Evolutionary conservation across 2,113 vertebrate genomes (phyloP).

Genomic region (Lontra canadensis): DNA sequence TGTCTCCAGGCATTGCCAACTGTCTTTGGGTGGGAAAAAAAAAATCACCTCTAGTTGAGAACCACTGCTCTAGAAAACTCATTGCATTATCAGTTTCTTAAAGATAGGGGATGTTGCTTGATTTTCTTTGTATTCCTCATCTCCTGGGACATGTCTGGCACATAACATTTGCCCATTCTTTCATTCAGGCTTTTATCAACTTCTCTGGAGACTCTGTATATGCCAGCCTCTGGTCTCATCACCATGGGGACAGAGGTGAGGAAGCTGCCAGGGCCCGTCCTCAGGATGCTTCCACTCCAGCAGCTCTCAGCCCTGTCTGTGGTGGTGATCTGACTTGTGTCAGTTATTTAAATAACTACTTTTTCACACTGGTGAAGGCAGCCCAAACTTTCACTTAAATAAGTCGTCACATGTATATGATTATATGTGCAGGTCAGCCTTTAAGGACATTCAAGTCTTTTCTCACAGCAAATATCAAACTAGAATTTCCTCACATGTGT

Average conservation of each 20-base stretch:
- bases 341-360: not conserved
- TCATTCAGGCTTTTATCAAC: not conserved
- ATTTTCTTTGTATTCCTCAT: not conserved
- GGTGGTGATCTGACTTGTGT: not conserved
- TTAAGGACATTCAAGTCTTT: not conserved
- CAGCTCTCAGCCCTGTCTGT: not conserved
- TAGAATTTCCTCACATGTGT: not conserved
- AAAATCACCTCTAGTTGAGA: not conserved
- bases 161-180: not conserved
- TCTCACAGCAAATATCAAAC: not conserved
- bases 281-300: rapidly evolving
- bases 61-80: not conserved
- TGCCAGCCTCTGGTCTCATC: not conserved
- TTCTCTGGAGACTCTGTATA: not conserved
- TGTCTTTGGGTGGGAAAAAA: not conserved
- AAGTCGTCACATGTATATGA: not conserved
- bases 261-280: not conserved
- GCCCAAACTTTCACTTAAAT: not conserved
- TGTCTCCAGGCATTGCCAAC: not conserved
- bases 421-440: not conserved
- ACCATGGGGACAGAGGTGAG: too few relatives aligned
- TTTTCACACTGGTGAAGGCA: not conserved
- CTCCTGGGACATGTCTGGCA: not conserved
- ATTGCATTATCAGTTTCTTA: not conserved
- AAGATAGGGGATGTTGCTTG: not conserved